Evolutionary conservation across 2,113 vertebrate genomes (phyloP).

Genomic region (Arenaria interpres): DNA sequence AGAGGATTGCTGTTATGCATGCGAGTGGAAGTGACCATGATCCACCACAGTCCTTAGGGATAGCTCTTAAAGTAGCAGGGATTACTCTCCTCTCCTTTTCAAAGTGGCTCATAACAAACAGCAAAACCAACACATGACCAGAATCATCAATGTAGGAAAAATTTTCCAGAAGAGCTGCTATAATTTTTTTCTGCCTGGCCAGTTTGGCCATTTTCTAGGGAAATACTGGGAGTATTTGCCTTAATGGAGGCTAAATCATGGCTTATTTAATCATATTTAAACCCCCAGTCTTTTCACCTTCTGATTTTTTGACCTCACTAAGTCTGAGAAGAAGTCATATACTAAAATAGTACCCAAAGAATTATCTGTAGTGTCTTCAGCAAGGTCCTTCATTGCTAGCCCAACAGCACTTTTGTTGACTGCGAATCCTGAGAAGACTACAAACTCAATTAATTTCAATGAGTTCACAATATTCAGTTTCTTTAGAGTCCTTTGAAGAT

Average conservation of each 20-base stretch:
- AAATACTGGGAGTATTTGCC: not conserved
- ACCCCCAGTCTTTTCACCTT: not conserved
- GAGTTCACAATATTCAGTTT: not conserved
- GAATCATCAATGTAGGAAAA: not conserved
- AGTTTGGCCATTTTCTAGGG: not conserved
- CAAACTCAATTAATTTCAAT: not conserved
- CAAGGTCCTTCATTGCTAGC: not conserved
- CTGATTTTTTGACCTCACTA: not conserved
- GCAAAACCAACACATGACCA: not conserved
- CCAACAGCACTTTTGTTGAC: not conserved
- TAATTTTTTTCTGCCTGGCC: not conserved
- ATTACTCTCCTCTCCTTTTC: not conserved
- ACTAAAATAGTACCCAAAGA: not conserved
- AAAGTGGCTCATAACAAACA: not conserved
- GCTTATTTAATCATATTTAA: not conserved
- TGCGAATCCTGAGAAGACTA: not conserved
- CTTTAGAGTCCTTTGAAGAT: not conserved
- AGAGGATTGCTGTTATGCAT: not conserved
- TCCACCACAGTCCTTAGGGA: not conserved
- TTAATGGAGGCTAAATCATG: not conserved
- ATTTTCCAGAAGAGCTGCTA: not conserved
- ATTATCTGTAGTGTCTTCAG: not conserved
- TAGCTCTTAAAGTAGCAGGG: not conserved
- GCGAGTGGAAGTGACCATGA: not conserved
- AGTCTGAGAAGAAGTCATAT: not conserved